phyloP scores from a whole-genome alignment of 2,113 vertebrate species.

The Crotalus tigris region DNA sequence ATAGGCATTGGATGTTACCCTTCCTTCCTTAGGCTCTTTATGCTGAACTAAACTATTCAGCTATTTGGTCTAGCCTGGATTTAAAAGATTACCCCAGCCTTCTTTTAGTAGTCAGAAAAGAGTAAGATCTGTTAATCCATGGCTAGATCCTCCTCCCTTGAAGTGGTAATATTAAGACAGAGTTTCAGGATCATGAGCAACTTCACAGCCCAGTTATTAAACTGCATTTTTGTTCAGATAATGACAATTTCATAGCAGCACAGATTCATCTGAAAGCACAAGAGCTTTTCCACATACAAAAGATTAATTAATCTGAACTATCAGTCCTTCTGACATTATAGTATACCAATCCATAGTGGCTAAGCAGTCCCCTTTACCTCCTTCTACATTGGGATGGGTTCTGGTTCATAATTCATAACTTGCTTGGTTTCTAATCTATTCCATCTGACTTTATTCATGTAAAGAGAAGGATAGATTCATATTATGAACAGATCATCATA shows the following conservation, averaged over 20 bases:
- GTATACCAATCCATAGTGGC: background rate
- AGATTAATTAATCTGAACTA: background rate
- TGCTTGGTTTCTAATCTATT: background rate
- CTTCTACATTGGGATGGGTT: background rate
- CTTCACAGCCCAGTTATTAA: constrained; percentile 9
- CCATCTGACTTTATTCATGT: background rate
- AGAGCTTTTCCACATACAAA: background rate
- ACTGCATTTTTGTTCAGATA: constrained; percentile 31
- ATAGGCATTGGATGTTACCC: constrained; percentile 4
- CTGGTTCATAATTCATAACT: background rate
- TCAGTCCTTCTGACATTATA: background rate
- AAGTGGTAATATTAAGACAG: constrained; percentile 63
- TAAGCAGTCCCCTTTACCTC: background rate
- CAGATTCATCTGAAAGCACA: constrained; percentile 20
- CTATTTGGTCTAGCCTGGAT: background rate
- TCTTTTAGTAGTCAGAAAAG: background rate
- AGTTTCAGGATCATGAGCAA: constrained; percentile 61
- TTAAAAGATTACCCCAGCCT: background rate
- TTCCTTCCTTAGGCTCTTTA: background rate
- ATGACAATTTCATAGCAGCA: constrained; percentile 47
- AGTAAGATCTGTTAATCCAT: background rate
- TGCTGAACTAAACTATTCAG: background rate
- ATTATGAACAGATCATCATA: background rate
- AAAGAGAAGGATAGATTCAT: background rate
- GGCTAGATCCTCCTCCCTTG: constrained; percentile 1